A percentile compares a stretch with the other conserved stretches of the same genome.
Conservation (phyloP, 2,888 invertebrate species). For the Hypolimnas misippus region DNA sequence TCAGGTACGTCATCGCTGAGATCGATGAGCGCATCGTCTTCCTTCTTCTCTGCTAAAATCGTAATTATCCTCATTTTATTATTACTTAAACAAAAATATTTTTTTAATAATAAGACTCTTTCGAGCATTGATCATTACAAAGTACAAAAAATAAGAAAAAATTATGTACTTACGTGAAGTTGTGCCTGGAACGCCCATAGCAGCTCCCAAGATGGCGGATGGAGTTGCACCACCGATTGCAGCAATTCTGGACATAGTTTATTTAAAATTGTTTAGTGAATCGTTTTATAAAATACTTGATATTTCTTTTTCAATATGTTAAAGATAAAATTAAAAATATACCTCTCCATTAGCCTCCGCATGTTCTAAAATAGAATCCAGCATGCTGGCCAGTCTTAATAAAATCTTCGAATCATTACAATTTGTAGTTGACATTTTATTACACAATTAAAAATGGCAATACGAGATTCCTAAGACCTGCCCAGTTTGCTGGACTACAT, state of each 20-base stretch:
- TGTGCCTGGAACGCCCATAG: conserved; percentile 86
- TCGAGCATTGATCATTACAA: not conserved
- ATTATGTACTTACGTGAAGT: conserved; percentile 62
- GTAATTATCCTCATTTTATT: not conserved
- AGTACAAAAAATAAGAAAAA: not conserved
- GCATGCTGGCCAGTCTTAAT: no score
- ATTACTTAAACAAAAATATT: not conserved
- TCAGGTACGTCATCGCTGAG: conserved; percentile 87
- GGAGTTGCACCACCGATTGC: conserved; percentile 80
- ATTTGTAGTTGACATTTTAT: no score
- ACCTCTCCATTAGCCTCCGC: no score
- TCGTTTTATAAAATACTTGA: no score
- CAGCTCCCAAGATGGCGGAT: conserved; percentile 89
- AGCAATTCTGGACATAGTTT: conserved; percentile 56
- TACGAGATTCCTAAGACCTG: no score
- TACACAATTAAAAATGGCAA: no score
- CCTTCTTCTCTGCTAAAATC: conserved; percentile 73
- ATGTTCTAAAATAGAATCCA: no score
- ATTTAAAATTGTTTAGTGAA: not conserved
- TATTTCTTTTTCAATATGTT: no score
- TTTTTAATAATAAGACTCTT: no score
- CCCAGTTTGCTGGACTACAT: no score
- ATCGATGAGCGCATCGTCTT: conserved; percentile 90
- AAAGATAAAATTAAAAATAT: no score
- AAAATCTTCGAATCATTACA: no score